A percentile compares a stretch with the other conserved stretches of the same genome.
Evolutionary conservation across 2,797 vertebrate genomes (phyloP).

Genomic region (Sphaeramia orbicularis): DNA sequence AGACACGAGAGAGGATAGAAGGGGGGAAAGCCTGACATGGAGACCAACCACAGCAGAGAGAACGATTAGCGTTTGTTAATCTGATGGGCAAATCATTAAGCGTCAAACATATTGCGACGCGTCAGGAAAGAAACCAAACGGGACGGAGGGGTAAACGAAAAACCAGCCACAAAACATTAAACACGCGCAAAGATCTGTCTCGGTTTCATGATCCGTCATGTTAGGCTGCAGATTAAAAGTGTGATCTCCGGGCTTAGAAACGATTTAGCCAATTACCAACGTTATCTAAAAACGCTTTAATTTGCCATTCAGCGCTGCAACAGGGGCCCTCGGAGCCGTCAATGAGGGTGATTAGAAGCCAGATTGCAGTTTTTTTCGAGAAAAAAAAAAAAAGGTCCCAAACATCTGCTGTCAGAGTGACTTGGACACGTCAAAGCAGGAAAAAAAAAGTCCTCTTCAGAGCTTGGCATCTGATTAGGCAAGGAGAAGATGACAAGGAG

Average conservation of each 20-base stretch:
- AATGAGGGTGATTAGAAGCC: slow-evolving; percentile 87
- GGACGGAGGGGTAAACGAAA: slow-evolving; percentile 32
- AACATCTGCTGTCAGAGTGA: slow-evolving; percentile 87
- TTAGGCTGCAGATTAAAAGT: slow-evolving; percentile 80
- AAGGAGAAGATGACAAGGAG: slow-evolving; percentile 26
- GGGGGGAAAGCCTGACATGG: slow-evolving; percentile 60
- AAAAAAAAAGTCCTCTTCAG: slow-evolving; percentile 77
- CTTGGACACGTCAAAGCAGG: slow-evolving; percentile 73
- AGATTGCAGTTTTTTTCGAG: slow-evolving; percentile 76
- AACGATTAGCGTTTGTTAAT: slow-evolving; percentile 78
- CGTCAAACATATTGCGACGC: slow-evolving; percentile 64
- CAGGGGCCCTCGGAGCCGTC: slow-evolving; percentile 81
- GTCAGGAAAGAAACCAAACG: slow-evolving; percentile 50
- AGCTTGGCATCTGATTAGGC: slow-evolving; percentile 78
- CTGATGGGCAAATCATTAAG: slow-evolving; percentile 78
- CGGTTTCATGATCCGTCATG: slow-evolving; percentile 70
- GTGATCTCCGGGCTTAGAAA: slow-evolving; percentile 81
- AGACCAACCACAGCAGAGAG: slow-evolving; percentile 68
- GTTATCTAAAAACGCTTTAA: slow-evolving; percentile 85
- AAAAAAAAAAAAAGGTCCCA: slow-evolving; percentile 67
- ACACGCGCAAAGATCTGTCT: slow-evolving; percentile 57
- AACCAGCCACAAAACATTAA: slow-evolving; percentile 37
- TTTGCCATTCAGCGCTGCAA: slow-evolving; percentile 85
- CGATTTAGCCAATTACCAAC: slow-evolving; percentile 85
- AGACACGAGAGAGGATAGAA: slow-evolving; percentile 53